These are phyloP conservation scores for Lampropteryx suffumata DNA, from an alignment of 2,888 invertebrate species.

Conservation along the genomic window DNA sequence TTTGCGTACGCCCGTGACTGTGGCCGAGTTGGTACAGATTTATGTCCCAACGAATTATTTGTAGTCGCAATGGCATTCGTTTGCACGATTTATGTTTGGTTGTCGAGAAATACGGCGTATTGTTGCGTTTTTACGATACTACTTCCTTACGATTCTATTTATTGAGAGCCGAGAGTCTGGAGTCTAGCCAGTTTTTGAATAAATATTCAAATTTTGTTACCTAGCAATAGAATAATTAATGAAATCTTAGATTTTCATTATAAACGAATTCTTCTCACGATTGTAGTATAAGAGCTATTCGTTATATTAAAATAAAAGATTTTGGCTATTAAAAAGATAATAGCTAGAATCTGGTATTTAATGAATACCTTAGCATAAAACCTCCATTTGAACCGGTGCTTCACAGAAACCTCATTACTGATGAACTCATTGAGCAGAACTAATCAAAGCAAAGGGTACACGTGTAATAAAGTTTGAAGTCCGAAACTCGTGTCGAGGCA, in stretches of 20 bases:
- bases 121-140: slow-evolving; percentile 45
- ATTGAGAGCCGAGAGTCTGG: slow-evolving; percentile 35
- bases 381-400: not conserved
- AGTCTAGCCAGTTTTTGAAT: slow-evolving; percentile 19
- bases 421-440: slow-evolving; percentile 16
- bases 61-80: slow-evolving; percentile 40
- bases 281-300: no score
- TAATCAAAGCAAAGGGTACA: slow-evolving; percentile 12
- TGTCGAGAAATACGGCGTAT: slow-evolving; percentile 41
- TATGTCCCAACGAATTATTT: slow-evolving; percentile 44
- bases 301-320: no score
- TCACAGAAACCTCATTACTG: slow-evolving; percentile 5
- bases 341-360: no score
- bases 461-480: slow-evolving; percentile 17
- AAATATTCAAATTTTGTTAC: not conserved
- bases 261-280: no score
- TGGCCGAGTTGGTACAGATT: slow-evolving; percentile 35
- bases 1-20: slow-evolving; percentile 38
- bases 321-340: no score
- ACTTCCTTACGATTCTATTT: slow-evolving; percentile 37
- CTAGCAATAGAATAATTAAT: no score
- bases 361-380: not conserved
- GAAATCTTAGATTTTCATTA: no score
- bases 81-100: slow-evolving; percentile 44
- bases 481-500: slow-evolving; percentile 46